phyloP scores from a whole-genome alignment of 2,113 vertebrate species.

The Muscicapa adusta region DNA sequence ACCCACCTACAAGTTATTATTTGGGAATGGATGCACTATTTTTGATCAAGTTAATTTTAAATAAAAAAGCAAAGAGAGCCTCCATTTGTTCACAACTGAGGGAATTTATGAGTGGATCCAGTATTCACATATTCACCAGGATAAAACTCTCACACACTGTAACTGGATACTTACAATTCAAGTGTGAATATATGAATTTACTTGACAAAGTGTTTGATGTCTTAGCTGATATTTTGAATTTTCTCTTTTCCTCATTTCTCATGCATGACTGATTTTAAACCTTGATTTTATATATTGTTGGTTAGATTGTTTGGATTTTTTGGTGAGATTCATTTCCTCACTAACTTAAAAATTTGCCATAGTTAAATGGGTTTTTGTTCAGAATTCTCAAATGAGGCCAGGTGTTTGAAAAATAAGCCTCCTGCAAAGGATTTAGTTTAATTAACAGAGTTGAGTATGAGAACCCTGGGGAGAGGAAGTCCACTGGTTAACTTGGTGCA shows the following conservation, averaged over 20 bases:
- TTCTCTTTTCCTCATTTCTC: background rate
- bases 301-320: background rate
- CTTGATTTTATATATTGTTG: background rate
- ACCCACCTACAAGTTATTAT: background rate
- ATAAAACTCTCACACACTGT: background rate
- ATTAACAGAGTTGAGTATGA: background rate
- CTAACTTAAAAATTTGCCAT: background rate
- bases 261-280: background rate
- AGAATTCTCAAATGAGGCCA: background rate
- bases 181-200: background rate
- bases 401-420: background rate
- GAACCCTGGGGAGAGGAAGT: background rate
- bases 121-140: background rate
- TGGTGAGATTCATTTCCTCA: background rate
- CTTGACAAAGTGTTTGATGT: background rate
- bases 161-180: background rate
- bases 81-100: background rate
- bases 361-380: background rate
- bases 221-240: background rate
- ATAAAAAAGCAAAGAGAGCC: background rate
- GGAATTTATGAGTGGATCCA: background rate
- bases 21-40: accelerated
- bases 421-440: background rate
- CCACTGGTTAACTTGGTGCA: background rate
- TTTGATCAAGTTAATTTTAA: background rate